phyloP scores from a whole-genome alignment of 2,113 vertebrate genomes.

The Dolichotis patagonum region DNA sequence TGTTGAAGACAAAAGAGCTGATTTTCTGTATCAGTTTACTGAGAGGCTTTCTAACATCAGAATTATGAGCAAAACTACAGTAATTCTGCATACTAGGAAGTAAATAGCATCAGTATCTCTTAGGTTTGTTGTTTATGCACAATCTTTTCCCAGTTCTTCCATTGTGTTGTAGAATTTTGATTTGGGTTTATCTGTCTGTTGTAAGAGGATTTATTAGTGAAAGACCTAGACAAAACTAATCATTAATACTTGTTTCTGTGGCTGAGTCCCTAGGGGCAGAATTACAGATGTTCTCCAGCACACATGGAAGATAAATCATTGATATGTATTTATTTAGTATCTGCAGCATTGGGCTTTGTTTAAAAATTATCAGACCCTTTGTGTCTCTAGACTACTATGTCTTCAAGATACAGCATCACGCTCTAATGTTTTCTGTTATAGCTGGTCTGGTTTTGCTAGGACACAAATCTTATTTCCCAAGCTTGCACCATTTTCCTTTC shows the following conservation, averaged over 20 bases:
- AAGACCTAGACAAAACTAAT: background rate
- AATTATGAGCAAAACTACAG: background rate
- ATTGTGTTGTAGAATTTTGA: background rate
- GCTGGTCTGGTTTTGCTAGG: conserved; percentile 11
- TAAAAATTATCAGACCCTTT: background rate
- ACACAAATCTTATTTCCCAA: background rate
- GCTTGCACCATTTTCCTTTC: background rate
- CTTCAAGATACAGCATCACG: background rate
- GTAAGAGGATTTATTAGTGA: conserved; percentile 56
- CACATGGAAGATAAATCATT: background rate
- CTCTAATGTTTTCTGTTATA: background rate
- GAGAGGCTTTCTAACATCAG: conserved; percentile 28
- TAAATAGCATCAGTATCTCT: background rate
- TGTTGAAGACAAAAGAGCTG: conserved; percentile 27
- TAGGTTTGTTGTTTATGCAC: background rate
- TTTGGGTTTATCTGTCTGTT: conserved; percentile 4
- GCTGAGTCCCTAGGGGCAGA: background rate
- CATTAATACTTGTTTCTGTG: conserved; percentile 26
- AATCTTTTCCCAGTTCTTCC: background rate
- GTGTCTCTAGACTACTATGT: background rate
- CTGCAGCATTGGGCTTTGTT: background rate
- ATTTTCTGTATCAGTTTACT: conserved; percentile 8
- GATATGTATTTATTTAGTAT: background rate
- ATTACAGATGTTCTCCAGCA: background rate
- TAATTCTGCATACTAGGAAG: background rate